A percentile compares a stretch with the other conserved stretches of the same genome.
phyloP scores from a whole-genome alignment of 2,797 vertebrate genomes.

The Eupleurogrammus muticus region DNA sequence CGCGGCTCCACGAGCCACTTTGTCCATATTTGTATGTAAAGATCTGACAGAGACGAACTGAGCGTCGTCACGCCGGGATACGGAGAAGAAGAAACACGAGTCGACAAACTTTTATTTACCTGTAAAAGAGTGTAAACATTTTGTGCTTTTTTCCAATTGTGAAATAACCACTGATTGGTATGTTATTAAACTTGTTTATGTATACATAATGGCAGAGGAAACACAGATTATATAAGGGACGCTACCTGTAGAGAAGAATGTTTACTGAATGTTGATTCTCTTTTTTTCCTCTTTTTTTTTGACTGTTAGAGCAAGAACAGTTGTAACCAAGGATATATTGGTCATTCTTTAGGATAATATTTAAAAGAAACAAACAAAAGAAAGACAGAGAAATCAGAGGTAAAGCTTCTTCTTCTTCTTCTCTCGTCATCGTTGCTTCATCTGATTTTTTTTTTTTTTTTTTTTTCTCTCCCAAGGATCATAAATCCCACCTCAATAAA shows the following conservation, averaged over 20 bases:
- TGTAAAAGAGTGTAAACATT: constrained; percentile 99
- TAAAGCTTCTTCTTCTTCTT: constrained; percentile 60
- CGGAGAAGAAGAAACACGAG: constrained; percentile 79
- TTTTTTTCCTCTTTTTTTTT: constrained; percentile 71
- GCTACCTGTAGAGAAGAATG: constrained; percentile 96
- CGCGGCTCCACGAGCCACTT: constrained; percentile 92
- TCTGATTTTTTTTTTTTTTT: constrained; percentile 93
- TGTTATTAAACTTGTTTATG: constrained; percentile 97
- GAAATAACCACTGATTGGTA: constrained; percentile 99
- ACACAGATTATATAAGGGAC: constrained; percentile 96
- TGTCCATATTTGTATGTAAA: constrained; percentile 99
- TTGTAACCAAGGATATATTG: constrained; percentile 94
- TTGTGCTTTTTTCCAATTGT: constrained; percentile 96
- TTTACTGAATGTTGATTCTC: constrained; percentile 96
- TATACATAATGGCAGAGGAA: constrained; percentile 94
- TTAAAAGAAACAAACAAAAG: constrained; percentile 87
- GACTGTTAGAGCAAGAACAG: constrained; percentile 90
- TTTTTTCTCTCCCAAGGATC: too few species aligned
- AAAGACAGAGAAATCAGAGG: constrained; percentile 87
- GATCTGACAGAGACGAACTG: constrained; percentile 98
- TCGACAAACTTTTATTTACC: constrained; percentile 94
- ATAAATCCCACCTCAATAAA: constrained; percentile 93
- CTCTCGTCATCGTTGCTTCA: constrained; percentile 87
- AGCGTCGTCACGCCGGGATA: too few species aligned
- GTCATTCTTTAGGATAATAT: constrained; percentile 92